These are phyloP conservation scores for Rafetus swinhoei DNA, from an alignment of 2,113 vertebrate species.

Conservation along the genomic window DNA sequence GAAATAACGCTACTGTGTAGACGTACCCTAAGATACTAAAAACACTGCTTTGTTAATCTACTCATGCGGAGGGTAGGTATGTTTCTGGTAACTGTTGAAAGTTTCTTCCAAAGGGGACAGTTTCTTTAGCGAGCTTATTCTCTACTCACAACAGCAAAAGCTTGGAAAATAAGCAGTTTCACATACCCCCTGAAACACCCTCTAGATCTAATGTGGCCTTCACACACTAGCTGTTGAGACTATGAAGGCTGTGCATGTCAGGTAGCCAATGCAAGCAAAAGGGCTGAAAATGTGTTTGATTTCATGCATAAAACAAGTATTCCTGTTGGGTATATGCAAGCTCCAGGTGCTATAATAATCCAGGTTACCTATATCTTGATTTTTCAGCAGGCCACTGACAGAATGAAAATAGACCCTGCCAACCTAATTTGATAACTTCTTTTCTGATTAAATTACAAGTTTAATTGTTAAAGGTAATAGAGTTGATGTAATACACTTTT, in stretches of 20 bases:
- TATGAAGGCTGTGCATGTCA: background rate
- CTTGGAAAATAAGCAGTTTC: background rate
- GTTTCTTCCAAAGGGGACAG: background rate
- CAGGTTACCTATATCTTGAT: background rate
- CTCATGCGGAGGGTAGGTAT: background rate
- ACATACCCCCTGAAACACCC: background rate
- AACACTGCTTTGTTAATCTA: background rate
- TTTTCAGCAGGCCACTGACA: background rate
- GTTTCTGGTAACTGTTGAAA: background rate
- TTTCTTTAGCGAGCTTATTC: no score
- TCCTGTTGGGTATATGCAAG: background rate
- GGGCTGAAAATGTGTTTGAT: background rate
- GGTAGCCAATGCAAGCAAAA: background rate
- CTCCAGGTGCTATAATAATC: background rate
- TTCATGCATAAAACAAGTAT: background rate
- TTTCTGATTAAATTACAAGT: no score
- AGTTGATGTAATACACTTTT: no score
- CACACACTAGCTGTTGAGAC: background rate
- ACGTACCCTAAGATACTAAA: fast-evolving
- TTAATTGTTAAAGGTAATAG: no score
- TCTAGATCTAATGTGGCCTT: background rate
- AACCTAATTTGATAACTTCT: no score
- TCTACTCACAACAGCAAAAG: background rate
- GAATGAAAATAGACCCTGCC: background rate
- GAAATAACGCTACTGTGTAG: no score